Evolutionary conservation across 2,113 vertebrate genomes (phyloP), one percentile per base, ranked within the genome.

Genomic region (Stigmatopora nigra): DNA sequence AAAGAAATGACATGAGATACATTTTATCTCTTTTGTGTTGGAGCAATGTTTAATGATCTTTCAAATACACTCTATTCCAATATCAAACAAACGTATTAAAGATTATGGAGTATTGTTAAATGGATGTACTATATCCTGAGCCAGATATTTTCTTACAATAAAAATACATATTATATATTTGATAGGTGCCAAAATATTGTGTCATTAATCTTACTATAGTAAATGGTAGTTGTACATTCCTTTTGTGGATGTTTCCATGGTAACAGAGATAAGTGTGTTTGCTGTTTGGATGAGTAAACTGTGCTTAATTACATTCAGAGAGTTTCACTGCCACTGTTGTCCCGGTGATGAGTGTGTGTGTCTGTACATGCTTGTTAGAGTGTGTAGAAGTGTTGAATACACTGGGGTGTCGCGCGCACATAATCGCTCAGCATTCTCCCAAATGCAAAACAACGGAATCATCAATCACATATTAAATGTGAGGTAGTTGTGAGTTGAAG

Each of bases 211-310:
- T 48, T 31, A 64, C n/a, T 5, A 16, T 35, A 4, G 9, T 2
- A 13, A 13, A 12, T 48, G 6, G 12, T 22, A 19, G 25, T 16
- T 14, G 48, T 12, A 64, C 47, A 64, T 64, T 64, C 63, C 48
- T 64, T 15, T 5, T 45, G 59, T 15, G 36, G 22, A 17, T 14
- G 48, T 64, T 48, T 52, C 63, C 3, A 64, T 64, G 63, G 63
- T 19, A 64, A 64, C 35, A 51, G 36, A 61, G 46, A 48, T 63
- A 48, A 47, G 61, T n/a, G 61, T 49, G 48, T 64, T 51, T 64
- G 46, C 35, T 36, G 22, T 64, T 36, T 51, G 63, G 63, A 64
- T 64, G 63, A 51, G 63, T 64, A 64, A 64, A 64, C 48, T 38
- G 59, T 15, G 59, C 59, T 20, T 52, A n/a, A 51, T 49, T 64